Base-by-base conservation (phyloP, 2,888 invertebrate species). In the Allygus modestus region DNA sequence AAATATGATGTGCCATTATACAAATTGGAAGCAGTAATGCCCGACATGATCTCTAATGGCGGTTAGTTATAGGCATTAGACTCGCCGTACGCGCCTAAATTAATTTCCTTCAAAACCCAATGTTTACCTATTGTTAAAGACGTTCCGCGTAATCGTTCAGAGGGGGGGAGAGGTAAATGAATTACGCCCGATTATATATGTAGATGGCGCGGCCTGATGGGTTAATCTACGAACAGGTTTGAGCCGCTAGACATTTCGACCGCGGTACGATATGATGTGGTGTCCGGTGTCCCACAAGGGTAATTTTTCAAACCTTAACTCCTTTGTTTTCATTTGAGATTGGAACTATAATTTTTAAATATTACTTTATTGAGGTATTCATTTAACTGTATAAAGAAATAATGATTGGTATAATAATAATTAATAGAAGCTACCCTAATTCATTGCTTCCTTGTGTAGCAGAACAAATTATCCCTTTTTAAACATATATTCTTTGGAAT, bases 211-310 rank as follows among this genome's bases (percentile, higher is more conserved):
- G 41, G n/a, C 11, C 23, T 82, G 82, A 82, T 82, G 82, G 69
- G 82, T 82, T 82, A 82, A 82, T 82, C 69, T 82, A 43, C 26
- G 69, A 82, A 82, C 82, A n/a, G 46, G 82, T 82, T 69, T 82
- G 41, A 15, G 12, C 23, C 61, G 33, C 31, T 61, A 61, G 31
- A 69, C 54, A 9, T 69, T 31, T 69, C 69, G 69, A 31, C 69
- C 69, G 23, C 15, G 41, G 71, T 41, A 43, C 73, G 20, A n/a
- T 73, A 73, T 54, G 54, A 23, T 46, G 2, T 15, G 9, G 46
- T 15, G 5, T 9, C 46, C 71, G 71, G 71, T 31, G 71, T 71
- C 71, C 71, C 71, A 5, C 71, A 71, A 33, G 33, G 71, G 4
- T 33, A 4, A 9, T 71, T 71, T 33, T n/a, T 71, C 61, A 28